Evolutionary conservation across 2,797 vertebrate species (phyloP), one percentile per base, ranked within the genome.

Genomic region (Salmo trutta): DNA sequence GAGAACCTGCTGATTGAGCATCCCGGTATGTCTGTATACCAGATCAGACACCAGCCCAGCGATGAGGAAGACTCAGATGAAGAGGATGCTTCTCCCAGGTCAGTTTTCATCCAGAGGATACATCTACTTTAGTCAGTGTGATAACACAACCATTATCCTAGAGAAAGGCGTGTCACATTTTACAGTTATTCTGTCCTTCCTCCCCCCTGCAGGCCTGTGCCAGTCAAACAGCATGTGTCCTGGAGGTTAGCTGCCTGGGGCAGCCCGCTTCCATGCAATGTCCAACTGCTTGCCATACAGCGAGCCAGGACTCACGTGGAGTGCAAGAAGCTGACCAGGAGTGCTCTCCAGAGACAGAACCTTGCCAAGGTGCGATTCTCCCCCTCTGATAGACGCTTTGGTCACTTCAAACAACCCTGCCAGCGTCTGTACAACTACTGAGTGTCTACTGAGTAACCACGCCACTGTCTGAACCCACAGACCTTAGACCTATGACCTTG

Each of bases 1-100:
- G 94, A 94, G 90, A 92, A 95, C 88, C 89, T 94, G 75, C 85
- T 95, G 86, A 94, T 94, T 0, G 94, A 94, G 76, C 94, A 94
- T 72, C 94, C 94, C 75, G 94, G 94, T 87, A 93, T 93, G 94
- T 94, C 94, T 0, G 91, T 95, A 19, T 94, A 95, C 84, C 92
- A 94, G 86, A 90, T 90, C 78, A 85, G 81, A 70, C 3, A 70
- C 67, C 59, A 75, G 69, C 73, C 80, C 36, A 74, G 51, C 15
- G 88, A 90, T 21, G 87, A 90, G 72, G 89, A 90, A 0, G 88
- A 91, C 6, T 90, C 82, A 16, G 88, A 92, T 2, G 89, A 90
- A 78, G 89, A 91, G 4, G 89, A 89, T 19, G 82, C 90, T 10
- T 80, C 74, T 33, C 21, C 87, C 4, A 92, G 92, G 94, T 95